Evolutionary conservation across 1,140 invertebrate species (phyloP), one percentile per base, ranked within the genome.

Genomic region (Cydia pomonella): DNA sequence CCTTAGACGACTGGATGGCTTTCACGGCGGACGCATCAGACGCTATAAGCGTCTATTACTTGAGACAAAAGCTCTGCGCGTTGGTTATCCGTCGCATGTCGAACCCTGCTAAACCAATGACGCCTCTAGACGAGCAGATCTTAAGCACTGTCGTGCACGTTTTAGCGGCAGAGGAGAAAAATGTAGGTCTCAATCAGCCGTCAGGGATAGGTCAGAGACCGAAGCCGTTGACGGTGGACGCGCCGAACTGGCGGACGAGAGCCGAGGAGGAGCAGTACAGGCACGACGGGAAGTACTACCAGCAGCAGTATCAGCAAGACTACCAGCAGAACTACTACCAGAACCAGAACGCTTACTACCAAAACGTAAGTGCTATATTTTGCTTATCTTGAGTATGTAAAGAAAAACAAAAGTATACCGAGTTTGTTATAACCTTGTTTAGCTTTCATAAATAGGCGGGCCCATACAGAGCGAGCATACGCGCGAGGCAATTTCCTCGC

Each of bases 1-100:
- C 91, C 0, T 90, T 97, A 0, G 97, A 97, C 82, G 96, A 97
- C 75, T 98, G 97, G 97, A 94, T 97, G 29, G 94, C 95, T n/a
- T 97, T 97, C 86, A 94, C 94, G 62, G 92, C 96, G 0, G 95
- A 96, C 82, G 94, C 95, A 5, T 94, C 96, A 27, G 94, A 95
- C 74, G 95, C 95, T 0, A 93, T 95, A 62, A 92, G 96, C 41
- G 94, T 96, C 7, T 94, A 96, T 76, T 95, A 96, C 86, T 93
- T 98, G 21, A 92, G 97, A 29, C 96, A 97, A 84, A 97, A 97
- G 76, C 96, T 97, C 89, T 96, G 97, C 82, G 95, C 96, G 29
- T 84, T 97, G 10, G 95, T 97, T 41, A 92, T 97, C 10, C 93
- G 96, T 6, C 94, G 96, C 41, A 96, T 98, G 94, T 94, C 94